Percentiles rank a stretch among this genome's conserved stretches.
Conservation (phyloP, 2,113 vertebrate species). For the Myotis yumanensis region DNA sequence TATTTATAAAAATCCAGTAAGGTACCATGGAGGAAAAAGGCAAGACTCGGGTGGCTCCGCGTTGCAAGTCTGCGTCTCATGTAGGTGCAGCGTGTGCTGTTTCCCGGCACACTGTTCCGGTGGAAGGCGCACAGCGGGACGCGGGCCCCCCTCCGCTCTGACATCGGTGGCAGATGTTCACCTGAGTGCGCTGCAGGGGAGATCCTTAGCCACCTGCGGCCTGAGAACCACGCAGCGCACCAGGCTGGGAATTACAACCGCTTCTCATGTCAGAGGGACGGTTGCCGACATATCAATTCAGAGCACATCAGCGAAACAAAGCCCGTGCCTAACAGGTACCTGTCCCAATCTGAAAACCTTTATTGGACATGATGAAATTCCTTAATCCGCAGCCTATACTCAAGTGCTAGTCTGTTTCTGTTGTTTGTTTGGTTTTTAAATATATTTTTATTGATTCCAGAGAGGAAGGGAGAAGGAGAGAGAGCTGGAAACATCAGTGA, state of each 20-base stretch:
- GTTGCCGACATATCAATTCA: not conserved
- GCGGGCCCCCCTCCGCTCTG: not conserved
- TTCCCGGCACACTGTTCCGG: not conserved
- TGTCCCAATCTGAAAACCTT: not conserved
- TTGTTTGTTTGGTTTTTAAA: too few species aligned
- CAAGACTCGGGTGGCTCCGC: not conserved
- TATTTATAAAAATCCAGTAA: not conserved
- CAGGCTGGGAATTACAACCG: not conserved
- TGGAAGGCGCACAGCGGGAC: constrained; percentile 13
- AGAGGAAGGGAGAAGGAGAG: too few species aligned
- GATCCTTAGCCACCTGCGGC: constrained; percentile 57
- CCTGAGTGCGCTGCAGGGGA: constrained; percentile 56
- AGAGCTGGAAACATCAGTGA: too few species aligned
- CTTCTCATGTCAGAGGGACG: not conserved
- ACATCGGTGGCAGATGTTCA: constrained; percentile 69
- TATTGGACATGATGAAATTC: not conserved
- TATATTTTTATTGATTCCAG: too few species aligned
- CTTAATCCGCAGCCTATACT: not conserved
- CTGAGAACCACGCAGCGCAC: not conserved
- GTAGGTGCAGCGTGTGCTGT: not conserved
- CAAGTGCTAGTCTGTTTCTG: not conserved
- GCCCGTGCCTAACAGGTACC: not conserved
- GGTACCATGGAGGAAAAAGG: not conserved
- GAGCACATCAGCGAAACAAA: not conserved
- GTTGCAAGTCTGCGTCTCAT: not conserved